Percentiles rank a stretch among this genome's conserved stretches.
phyloP scores from a whole-genome alignment of 2,113 vertebrate genomes.

The Nothocercus nigrocapillus region DNA sequence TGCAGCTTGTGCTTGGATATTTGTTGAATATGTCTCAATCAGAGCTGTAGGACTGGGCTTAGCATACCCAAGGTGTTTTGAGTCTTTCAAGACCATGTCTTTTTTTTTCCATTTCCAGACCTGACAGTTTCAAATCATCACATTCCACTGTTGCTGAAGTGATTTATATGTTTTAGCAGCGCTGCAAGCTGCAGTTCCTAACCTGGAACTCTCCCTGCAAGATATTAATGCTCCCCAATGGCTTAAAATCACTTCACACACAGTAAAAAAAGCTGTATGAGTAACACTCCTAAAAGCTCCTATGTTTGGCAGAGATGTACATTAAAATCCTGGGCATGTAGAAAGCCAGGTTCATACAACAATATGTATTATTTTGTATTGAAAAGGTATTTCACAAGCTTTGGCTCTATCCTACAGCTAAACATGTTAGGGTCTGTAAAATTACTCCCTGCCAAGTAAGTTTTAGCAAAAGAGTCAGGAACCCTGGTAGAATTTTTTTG shows the following conservation, averaged over 20 bases:
- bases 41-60: not conserved
- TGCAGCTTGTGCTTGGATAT: conserved; percentile 21
- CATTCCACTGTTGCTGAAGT: not conserved
- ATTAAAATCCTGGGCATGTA: conserved; percentile 12
- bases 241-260: conserved; percentile 27
- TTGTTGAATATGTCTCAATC: conserved; percentile 13
- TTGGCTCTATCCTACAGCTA: not conserved
- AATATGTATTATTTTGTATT: conserved; percentile 5
- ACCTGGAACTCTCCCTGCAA: not conserved
- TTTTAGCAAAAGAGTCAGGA: not conserved
- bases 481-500: not conserved
- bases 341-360: not conserved
- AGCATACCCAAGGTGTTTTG: not conserved
- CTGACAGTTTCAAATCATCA: not conserved
- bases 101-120: conserved; percentile 15
- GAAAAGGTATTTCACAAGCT: conserved; percentile 3
- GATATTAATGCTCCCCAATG: conserved; percentile 10
- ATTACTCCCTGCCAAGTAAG: not conserved
- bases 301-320: conserved; percentile 18
- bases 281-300: conserved; percentile 37
- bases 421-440: not conserved
- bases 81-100: conserved; percentile 6
- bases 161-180: conserved; percentile 31
- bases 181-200: conserved; percentile 16
- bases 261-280: conserved; percentile 33